A percentile compares a stretch with the other conserved stretches of the same genome.
phyloP scores from a whole-genome alignment of 2,888 invertebrate species.

The Cheiracanthium punctorium region DNA sequence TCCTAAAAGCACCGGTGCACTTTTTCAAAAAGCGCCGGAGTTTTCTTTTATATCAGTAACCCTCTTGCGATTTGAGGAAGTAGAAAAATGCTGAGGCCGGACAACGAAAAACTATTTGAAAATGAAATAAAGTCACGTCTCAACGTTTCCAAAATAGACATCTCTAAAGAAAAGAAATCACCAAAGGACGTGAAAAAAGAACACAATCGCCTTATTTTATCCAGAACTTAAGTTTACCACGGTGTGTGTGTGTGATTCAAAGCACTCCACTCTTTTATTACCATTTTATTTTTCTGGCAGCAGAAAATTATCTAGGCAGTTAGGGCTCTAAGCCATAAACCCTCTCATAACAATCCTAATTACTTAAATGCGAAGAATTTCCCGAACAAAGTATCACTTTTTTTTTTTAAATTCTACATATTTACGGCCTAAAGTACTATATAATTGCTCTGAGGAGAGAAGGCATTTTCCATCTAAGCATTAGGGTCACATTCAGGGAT shows the following conservation, averaged over 20 bases:
- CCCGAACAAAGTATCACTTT: conserved; percentile 11
- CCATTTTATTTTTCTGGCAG: too few species aligned
- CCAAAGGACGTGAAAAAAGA: not conserved
- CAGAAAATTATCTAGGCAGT: conserved; percentile 1
- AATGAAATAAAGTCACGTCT: conserved; percentile 56
- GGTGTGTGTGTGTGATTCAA: not conserved
- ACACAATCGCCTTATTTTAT: conserved; percentile 30
- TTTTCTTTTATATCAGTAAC: not conserved
- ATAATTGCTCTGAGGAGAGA: conserved; percentile 37
- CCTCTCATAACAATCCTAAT: conserved; percentile 39
- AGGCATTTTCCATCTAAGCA: not conserved
- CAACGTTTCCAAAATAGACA: conserved; percentile 35
- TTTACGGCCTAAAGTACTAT: conserved; percentile 30
- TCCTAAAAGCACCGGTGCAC: not conserved
- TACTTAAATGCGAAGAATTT: conserved; percentile 53
- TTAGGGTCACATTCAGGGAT: not conserved
- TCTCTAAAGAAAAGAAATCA: conserved; percentile 11
- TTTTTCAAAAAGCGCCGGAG: not conserved
- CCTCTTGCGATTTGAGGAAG: conserved; percentile 1
- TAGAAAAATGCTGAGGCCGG: not conserved
- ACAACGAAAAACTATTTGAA: conserved; percentile 9
- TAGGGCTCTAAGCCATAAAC: not conserved
- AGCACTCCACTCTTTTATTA: too few species aligned
- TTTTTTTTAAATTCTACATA: conserved; percentile 21
- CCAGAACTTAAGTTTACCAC: not conserved